These are phyloP conservation scores for Sorex araneus DNA, from an alignment of 2,113 vertebrate genomes.

Conservation along the genomic window DNA sequence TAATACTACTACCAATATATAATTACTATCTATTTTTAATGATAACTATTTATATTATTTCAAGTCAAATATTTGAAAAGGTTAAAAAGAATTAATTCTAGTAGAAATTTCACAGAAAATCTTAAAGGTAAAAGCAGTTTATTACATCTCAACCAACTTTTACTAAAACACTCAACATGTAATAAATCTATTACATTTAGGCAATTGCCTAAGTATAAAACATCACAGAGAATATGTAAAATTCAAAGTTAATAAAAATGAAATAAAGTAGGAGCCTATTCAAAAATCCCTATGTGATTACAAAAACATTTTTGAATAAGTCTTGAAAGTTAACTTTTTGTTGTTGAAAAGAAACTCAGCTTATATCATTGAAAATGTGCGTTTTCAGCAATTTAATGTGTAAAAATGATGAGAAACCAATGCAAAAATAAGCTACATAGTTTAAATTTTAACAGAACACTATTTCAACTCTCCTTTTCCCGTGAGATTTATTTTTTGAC, in stretches of 20 bases:
- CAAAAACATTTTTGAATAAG: neutral
- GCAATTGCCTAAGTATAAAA: neutral
- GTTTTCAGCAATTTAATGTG: neutral
- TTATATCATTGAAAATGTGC: neutral
- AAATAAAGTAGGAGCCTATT: conserved; percentile 19
- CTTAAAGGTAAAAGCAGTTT: neutral
- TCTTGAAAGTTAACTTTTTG: neutral
- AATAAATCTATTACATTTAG: neutral
- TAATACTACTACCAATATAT: neutral
- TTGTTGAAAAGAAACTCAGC: neutral
- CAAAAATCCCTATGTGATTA: neutral
- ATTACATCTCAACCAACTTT: neutral
- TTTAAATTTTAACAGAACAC: conserved; percentile 21
- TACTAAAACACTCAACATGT: neutral
- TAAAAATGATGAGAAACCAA: conserved; percentile 1
- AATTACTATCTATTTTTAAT: neutral
- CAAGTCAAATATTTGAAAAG: neutral
- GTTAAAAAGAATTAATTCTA: neutral
- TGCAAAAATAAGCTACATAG: neutral
- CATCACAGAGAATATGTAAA: conserved; percentile 20
- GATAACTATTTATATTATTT: neutral
- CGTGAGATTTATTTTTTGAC: no score
- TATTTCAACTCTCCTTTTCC: neutral
- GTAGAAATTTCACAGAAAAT: neutral
- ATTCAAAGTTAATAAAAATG: neutral